Conservation (phyloP, 2,888 invertebrate species). For the Koerneria pararmatus region DNA sequence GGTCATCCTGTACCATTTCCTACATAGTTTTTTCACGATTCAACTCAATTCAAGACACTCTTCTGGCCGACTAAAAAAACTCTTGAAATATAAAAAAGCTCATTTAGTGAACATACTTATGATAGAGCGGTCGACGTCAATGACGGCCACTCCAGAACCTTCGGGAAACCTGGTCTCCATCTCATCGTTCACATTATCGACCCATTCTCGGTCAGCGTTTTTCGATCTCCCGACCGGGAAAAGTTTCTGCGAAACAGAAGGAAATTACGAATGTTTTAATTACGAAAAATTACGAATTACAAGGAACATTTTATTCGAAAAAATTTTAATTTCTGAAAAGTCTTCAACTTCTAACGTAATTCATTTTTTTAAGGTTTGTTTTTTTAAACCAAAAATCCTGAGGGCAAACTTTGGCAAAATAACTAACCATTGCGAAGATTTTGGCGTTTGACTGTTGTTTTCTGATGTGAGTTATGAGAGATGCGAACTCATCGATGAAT, state of each 20-base stretch:
- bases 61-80: too few species aligned
- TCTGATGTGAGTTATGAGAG: not conserved
- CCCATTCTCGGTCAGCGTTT: constrained; percentile 1
- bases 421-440: constrained; percentile 20
- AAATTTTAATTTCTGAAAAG: too few species aligned
- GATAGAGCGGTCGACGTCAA: constrained; percentile 8
- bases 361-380: too few species aligned
- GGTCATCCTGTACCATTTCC: too few species aligned
- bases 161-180: not conserved
- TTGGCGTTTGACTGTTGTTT: not conserved
- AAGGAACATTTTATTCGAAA: too few species aligned
- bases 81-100: too few species aligned
- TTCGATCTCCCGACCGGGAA: constrained; percentile 1
- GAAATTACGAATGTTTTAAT: not conserved
- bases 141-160: not conserved
- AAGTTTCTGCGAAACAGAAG: constrained; percentile 13
- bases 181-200: not conserved
- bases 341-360: too few species aligned
- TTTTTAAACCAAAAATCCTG: too few species aligned
- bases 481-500: not conserved
- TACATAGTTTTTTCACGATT: too few species aligned
- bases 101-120: constrained; percentile 7
- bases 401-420: too few species aligned
- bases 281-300: not conserved
- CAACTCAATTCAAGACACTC: too few species aligned